Percentiles rank a stretch among this genome's conserved stretches.
phyloP scores from a whole-genome alignment of 1,140 invertebrate genomes.

The Drosophila micromelanica region DNA sequence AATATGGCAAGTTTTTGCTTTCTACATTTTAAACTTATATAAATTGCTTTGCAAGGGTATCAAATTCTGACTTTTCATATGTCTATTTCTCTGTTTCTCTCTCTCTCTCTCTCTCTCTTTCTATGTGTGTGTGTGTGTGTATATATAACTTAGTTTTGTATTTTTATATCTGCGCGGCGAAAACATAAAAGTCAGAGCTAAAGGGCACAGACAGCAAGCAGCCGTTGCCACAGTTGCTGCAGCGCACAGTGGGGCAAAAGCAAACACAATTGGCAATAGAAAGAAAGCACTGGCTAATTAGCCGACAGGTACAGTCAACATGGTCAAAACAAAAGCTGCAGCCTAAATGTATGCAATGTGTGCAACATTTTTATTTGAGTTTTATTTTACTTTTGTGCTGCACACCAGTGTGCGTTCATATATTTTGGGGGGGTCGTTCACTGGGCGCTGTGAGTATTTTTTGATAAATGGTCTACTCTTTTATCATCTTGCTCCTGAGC shows the following conservation, averaged over 20 bases:
- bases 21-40: conserved; percentile 17
- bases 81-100: not conserved
- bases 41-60: conserved; percentile 36
- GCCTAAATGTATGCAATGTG: conserved; percentile 32
- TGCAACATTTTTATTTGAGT: conserved; percentile 12
- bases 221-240: conserved; percentile 50
- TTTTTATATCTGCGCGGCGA: conserved; percentile 65
- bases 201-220: conserved; percentile 73
- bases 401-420: conserved; percentile 61
- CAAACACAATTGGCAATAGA: conserved; percentile 51
- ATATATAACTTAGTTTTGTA: conserved; percentile 50
- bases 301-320: conserved; percentile 50
- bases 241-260: conserved; percentile 37
- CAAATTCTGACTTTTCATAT: conserved; percentile 17
- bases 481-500: conserved; percentile 81
- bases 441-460: conserved; percentile 50
- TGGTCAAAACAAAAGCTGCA: conserved; percentile 9
- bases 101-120: not conserved
- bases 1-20: conserved; percentile 6
- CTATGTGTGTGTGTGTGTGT: conserved; percentile 19
- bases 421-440: conserved; percentile 53
- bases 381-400: conserved; percentile 3
- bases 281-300: conserved; percentile 33
- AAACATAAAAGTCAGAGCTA: conserved; percentile 78
- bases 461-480: conserved; percentile 81